Conservation (phyloP, 2,797 vertebrate genomes). For the Crax fasciolata region DNA sequence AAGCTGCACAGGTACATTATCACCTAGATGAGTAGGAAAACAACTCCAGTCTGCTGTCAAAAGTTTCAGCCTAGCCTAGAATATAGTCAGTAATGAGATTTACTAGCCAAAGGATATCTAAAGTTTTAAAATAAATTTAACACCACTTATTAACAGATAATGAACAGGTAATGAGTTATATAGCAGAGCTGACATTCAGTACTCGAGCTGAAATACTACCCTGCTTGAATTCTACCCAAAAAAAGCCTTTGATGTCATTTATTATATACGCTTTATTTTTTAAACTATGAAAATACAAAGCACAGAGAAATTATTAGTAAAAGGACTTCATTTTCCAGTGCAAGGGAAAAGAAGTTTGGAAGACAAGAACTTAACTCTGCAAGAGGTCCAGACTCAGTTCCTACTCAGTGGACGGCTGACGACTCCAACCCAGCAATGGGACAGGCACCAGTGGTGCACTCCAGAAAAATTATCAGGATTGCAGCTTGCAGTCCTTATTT, state of each 20-base stretch:
- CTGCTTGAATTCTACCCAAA: neutral
- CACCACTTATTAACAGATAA: neutral
- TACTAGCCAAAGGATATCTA: neutral
- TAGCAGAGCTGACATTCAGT: neutral
- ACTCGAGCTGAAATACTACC: neutral
- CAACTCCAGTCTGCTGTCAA: neutral
- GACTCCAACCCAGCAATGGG: fast-evolving
- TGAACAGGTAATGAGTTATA: neutral
- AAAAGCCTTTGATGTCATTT: neutral
- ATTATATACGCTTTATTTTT: neutral
- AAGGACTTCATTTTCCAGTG: neutral
- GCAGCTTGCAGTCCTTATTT: neutral
- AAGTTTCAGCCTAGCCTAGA: neutral
- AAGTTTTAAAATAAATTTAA: neutral
- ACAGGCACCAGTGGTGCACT: neutral
- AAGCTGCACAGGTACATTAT: neutral
- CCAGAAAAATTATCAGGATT: neutral
- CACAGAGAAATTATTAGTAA: neutral
- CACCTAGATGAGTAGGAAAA: neutral
- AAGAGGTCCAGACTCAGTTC: neutral
- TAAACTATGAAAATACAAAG: neutral
- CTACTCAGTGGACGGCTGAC: neutral
- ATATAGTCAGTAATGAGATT: neutral
- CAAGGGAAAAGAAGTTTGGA: neutral
- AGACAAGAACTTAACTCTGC: neutral